These are phyloP conservation scores for Harpalus rufipes DNA, from an alignment of 2,888 invertebrate genomes.

Conservation along the genomic window DNA sequence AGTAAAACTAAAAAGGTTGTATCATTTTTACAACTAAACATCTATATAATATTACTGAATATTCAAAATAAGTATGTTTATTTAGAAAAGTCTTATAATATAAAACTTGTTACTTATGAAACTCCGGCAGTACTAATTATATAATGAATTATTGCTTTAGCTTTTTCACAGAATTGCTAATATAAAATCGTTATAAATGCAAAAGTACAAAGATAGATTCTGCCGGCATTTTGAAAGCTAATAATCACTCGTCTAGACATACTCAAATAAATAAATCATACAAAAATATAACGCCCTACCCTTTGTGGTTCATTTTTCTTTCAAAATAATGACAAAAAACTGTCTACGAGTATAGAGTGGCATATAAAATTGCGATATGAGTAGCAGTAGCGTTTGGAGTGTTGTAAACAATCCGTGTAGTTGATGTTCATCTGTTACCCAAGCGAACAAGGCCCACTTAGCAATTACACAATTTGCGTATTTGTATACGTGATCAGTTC, in stretches of 20 bases:
- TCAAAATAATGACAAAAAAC: neutral
- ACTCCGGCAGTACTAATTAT: no score
- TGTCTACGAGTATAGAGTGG: neutral
- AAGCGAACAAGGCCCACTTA: slow-evolving; percentile 31
- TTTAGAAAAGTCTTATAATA: no score
- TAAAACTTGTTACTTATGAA: no score
- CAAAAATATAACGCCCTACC: neutral
- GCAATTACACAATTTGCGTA: slow-evolving; percentile 51
- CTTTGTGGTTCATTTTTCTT: neutral
- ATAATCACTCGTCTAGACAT: neutral
- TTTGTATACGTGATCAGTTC: slow-evolving; percentile 50
- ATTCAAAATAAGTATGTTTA: no score
- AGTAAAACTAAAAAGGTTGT: no score
- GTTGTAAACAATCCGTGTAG: neutral
- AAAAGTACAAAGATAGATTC: neutral
- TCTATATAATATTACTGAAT: no score
- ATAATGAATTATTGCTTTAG: no score
- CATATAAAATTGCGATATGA: neutral
- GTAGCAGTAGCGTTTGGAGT: neutral
- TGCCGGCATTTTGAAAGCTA: neutral
- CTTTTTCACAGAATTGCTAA: neutral
- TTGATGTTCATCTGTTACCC: slow-evolving; percentile 30
- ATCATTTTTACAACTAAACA: no score
- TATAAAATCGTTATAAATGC: neutral
- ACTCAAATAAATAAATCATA: slow-evolving; percentile 2